Base-by-base conservation (phyloP, 2,888 invertebrate species). In the Pachycephus smyrnensis region DNA sequence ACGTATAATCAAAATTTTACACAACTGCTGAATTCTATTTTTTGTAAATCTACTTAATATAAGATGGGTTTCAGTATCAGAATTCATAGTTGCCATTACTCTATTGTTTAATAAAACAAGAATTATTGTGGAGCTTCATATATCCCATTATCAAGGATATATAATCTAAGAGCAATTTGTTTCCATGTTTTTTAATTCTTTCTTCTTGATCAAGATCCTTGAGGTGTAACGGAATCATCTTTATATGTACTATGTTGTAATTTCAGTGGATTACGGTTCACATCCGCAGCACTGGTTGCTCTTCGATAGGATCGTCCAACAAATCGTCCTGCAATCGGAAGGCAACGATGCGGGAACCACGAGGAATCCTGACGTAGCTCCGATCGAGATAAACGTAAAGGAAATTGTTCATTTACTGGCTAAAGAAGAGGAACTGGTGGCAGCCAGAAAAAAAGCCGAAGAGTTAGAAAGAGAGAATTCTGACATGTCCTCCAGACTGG, bases 221-320 rank as follows among this genome's bases (percentile, higher is more conserved):
- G 40, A 55, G 23, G 40, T 55, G 6, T 55, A 55, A 55, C 40
- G 40, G 40, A 55, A 55, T 55, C 40, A 55, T 55, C 40, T 55
- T 55, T 6, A 55, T 23, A 55, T 55, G 23, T 6, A 23, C 15
- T 55, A 23, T 23, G 9, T 55, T 55, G 40, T 55, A 55, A 86
- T 92, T 90, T 30, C 92, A 96, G 96, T 96, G 92, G 97, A 97
- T 86, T 96, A 96, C 90, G 97, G 96, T 82, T 95, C 96, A 15
- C 95, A 97, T 91, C 95, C 97, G 0, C 98, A 98, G 88, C 97
- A 98, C 90, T 99, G 99, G 98, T 92, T 98, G 68, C 94, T 99
- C 77, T 95, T 99, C 89, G 99, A 99, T 92, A 95, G 98, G 81
- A 96, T 99, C 80, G 95, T 97, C 32, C 99, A 99, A 91, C 99